Base-by-base conservation (phyloP, 2,797 vertebrate species). In the Sebastes paucispinis region DNA sequence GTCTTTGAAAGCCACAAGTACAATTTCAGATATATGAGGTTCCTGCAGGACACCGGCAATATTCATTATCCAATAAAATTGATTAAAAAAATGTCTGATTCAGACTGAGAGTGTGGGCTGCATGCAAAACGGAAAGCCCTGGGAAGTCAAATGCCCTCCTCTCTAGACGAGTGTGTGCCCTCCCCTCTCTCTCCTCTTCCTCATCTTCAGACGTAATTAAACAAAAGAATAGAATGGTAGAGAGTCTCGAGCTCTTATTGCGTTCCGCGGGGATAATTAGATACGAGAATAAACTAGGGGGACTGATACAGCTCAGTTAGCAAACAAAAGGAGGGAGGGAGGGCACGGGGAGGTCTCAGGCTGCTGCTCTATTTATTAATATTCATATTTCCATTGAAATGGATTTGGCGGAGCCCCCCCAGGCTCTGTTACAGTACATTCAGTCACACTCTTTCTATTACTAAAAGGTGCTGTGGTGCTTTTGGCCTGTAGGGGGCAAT, bases 401-500 rank as follows among this genome's bases (percentile, higher is more conserved):
- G 24, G 70, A 85, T 85, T 87, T 70, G 47, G 18, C 50, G 57
- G 34, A 73, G 14, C 69, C 50, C 39, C 70, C 70, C 62, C 34
- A 78, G 82, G 79, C 81, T 83, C 58, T 31, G 2, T 72, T 73
- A 75, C 67, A 71, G 77, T 82, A 47, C 59, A 64, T 68, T 85
- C 54, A 76, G 81, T 85, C 76, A 73, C 83, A 88, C 66, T 18
- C 11, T 57, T 27, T 34, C 25, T 63, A 58, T 13, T 13, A 27
- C 68, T n/a, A 11, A 67, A 66, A 82, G 18, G 16, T 93, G 92
- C 80, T 80, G 70, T 89, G 18, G 69, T 12, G 5, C 25, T 25
- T 64, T 67, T 75, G 59, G 85, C 93, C 95, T 95, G 91, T 82
- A 96, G 95, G 87, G 92, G 95, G 94, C 95, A 91, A 91, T 94